These are phyloP conservation scores for Trichosurus vulpecula DNA, from an alignment of 2,797 vertebrate genomes.

Conservation along the genomic window DNA sequence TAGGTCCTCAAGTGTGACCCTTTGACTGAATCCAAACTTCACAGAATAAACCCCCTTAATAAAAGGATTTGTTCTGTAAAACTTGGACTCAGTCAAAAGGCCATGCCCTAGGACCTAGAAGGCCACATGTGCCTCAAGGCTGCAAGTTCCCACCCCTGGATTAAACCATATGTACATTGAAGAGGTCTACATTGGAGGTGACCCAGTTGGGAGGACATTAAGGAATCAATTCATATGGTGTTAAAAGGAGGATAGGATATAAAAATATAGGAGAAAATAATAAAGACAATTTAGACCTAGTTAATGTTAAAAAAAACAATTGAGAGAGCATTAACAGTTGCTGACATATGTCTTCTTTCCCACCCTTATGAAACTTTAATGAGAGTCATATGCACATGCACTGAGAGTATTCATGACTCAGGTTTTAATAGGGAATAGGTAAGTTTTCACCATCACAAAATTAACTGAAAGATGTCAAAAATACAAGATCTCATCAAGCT, in stretches of 20 bases:
- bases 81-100: no score
- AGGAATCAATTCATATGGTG: background rate
- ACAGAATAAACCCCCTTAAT: no score
- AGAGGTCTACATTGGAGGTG: background rate
- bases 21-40: no score
- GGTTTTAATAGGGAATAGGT: background rate
- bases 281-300: background rate
- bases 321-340: background rate
- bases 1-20: no score
- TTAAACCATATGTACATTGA: background rate
- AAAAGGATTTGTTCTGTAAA: no score
- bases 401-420: background rate
- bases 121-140: no score
- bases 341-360: background rate
- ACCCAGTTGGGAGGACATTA: background rate
- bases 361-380: background rate
- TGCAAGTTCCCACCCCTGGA: background rate
- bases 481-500: background rate
- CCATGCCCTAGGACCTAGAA: no score
- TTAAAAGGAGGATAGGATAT: background rate
- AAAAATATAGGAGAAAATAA: background rate
- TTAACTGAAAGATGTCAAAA: background rate
- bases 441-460: background rate
- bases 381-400: background rate
- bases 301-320: background rate